Evolutionary conservation across 2,888 invertebrate genomes (phyloP).

Genomic region (Allacma fusca): DNA sequence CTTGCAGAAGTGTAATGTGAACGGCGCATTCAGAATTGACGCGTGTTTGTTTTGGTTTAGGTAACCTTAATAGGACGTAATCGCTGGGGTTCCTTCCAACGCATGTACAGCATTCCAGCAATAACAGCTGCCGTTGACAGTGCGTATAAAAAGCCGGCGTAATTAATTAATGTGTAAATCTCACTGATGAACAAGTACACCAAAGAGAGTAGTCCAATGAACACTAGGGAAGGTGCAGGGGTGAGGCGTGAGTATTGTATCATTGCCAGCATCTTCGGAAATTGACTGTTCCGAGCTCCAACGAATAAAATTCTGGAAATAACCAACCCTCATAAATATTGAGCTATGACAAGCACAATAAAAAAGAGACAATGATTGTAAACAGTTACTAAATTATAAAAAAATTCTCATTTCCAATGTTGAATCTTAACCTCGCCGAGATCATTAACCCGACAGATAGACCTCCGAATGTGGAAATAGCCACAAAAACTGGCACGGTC

Average conservation of each 20-base stretch:
- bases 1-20: not conserved
- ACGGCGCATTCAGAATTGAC: no score
- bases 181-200: constrained; percentile 83
- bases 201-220: constrained; percentile 82
- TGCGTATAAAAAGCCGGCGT: constrained; percentile 86
- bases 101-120: constrained; percentile 77
- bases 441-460: constrained; percentile 70
- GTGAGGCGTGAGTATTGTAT: constrained; percentile 79
- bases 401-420: no score
- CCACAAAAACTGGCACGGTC: constrained; percentile 84
- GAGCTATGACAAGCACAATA: no score
- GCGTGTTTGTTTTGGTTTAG: not conserved
- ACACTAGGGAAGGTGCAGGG: constrained; percentile 83
- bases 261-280: constrained; percentile 82
- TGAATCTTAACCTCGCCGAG: constrained; percentile 55
- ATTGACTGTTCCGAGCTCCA: constrained; percentile 80
- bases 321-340: no score
- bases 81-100: constrained; percentile 76
- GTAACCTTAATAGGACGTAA: constrained; percentile 76
- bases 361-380: no score
- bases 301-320: constrained; percentile 56
- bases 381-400: no score
- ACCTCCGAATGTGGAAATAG: constrained; percentile 87
- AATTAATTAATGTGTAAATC: constrained; percentile 82
- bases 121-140: constrained; percentile 82